Conservation (phyloP, 2,113 vertebrate genomes). For the Platysternon megacephalum region DNA sequence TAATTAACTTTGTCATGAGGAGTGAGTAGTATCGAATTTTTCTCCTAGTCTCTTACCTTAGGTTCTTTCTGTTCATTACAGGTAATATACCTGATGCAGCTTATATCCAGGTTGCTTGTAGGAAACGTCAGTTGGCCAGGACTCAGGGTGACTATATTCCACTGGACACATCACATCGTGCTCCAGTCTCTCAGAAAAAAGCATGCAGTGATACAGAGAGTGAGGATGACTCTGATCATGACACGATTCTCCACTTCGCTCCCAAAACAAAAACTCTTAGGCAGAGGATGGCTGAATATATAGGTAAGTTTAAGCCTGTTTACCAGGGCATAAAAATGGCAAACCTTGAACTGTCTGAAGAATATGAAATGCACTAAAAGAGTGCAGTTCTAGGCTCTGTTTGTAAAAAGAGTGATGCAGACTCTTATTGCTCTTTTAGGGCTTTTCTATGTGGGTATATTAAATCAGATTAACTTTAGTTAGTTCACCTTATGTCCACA, state of each 20-base stretch:
- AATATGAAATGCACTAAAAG: neutral
- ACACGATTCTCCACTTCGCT: constrained; percentile 84
- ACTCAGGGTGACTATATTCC: constrained; percentile 84
- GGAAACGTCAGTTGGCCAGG: constrained; percentile 77
- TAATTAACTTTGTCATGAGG: neutral
- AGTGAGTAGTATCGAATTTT: neutral
- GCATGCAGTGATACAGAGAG: constrained; percentile 62
- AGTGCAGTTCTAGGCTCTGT: rapidly evolving
- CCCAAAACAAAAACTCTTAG: constrained; percentile 83
- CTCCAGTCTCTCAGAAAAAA: constrained; percentile 53
- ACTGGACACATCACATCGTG: constrained; percentile 66
- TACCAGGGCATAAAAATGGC: neutral
- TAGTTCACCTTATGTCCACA: neutral
- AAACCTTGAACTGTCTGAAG: neutral
- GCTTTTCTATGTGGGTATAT: neutral
- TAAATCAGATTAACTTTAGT: neutral
- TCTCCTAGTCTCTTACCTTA: neutral
- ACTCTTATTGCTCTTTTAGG: neutral
- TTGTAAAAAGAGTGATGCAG: neutral
- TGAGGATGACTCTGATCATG: constrained; percentile 84
- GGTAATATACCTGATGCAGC: constrained; percentile 79
- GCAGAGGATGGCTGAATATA: constrained; percentile 87
- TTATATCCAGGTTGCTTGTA: constrained; percentile 81
- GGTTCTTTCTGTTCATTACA: constrained; percentile 62
- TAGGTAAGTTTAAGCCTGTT: constrained; percentile 78